phyloP scores from a whole-genome alignment of 2,888 invertebrate species.

The Troilus luridus region DNA sequence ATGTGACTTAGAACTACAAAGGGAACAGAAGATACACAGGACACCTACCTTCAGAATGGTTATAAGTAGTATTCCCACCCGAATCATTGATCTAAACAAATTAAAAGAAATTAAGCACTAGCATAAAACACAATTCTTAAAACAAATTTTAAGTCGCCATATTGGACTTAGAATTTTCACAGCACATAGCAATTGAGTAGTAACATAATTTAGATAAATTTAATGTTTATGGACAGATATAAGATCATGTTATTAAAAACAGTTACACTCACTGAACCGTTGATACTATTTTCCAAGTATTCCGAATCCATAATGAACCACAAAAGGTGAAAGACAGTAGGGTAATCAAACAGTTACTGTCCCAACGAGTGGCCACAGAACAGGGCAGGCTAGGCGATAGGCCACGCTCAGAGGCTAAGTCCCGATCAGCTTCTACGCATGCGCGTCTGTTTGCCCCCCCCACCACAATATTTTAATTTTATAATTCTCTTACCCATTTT shows the following conservation, averaged over 20 bases:
- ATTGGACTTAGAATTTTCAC: slow-evolving; percentile 84
- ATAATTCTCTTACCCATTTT: not conserved
- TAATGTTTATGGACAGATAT: not conserved
- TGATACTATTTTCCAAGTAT: slow-evolving; percentile 58
- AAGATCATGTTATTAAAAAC: not conserved
- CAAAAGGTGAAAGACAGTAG: not conserved
- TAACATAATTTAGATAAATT: slow-evolving; percentile 12
- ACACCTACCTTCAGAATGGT: slow-evolving; percentile 62
- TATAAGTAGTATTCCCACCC: slow-evolving; percentile 57
- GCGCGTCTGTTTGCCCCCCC: slow-evolving; percentile 69
- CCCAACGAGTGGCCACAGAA: not conserved
- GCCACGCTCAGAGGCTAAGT: slow-evolving; percentile 64
- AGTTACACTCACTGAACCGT: slow-evolving; percentile 60
- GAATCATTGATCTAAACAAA: slow-evolving; percentile 59
- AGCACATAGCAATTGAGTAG: slow-evolving; percentile 47
- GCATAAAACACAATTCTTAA: not conserved
- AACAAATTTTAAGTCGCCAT: slow-evolving; percentile 78
- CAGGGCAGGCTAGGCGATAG: slow-evolving; percentile 33
- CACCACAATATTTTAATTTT: not conserved
- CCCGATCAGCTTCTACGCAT: slow-evolving; percentile 75
- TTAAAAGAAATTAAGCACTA: not conserved
- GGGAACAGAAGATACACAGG: slow-evolving; percentile 21
- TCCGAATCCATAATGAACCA: slow-evolving; percentile 38
- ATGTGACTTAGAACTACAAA: slow-evolving; percentile 48
- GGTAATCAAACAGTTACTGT: slow-evolving; percentile 9